Evolutionary conservation across 2,888 invertebrate genomes (phyloP).

Genomic region (Hipparchia semele): DNA sequence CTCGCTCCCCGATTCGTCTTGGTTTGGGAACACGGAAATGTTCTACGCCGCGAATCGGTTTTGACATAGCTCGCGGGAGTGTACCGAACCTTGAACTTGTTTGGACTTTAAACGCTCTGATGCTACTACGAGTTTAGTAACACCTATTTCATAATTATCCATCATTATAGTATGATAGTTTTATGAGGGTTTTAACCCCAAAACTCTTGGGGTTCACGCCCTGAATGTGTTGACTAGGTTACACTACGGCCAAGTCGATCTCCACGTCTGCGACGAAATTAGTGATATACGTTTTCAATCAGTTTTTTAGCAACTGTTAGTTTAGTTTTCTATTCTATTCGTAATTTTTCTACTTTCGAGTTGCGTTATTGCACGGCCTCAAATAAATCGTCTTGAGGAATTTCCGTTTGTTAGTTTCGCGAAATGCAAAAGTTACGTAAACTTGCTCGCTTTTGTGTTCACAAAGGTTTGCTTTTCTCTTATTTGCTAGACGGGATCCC

Average conservation of each 20-base stretch:
- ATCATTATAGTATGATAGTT: not conserved
- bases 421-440: not conserved
- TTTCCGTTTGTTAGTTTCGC: not conserved
- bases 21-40: slow-evolving; percentile 61
- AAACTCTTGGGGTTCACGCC: too few species aligned
- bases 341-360: not conserved
- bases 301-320: too few species aligned
- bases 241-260: too few species aligned
- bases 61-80: slow-evolving; percentile 50
- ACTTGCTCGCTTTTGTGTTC: not conserved
- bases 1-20: slow-evolving; percentile 55
- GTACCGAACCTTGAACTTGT: slow-evolving; percentile 59
- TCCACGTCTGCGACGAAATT: too few species aligned
- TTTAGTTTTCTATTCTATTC: too few species aligned
- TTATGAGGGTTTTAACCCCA: not conserved
- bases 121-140: slow-evolving; percentile 13
- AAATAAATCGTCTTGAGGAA: not conserved
- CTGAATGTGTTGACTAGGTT: too few species aligned
- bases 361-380: not conserved
- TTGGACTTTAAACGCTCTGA: slow-evolving; percentile 45
- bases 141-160: not conserved
- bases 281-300: too few species aligned
- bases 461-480: not conserved
- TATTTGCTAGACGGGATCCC: not conserved
- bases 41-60: slow-evolving; percentile 53